phyloP scores from a whole-genome alignment of 2,113 vertebrate species.

The Epinephelus moara region DNA sequence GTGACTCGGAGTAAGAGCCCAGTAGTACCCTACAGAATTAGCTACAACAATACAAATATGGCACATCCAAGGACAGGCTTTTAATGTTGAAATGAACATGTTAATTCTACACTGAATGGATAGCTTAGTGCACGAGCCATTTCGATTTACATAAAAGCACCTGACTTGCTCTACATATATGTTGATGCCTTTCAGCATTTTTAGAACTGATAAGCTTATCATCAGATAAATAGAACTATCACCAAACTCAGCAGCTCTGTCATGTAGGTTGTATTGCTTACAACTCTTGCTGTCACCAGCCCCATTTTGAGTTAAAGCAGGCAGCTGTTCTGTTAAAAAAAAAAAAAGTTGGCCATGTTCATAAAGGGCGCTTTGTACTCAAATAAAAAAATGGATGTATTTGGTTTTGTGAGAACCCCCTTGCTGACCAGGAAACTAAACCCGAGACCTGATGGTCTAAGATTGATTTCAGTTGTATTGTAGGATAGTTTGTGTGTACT shows the following conservation, averaged over 20 bases:
- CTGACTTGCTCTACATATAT: not conserved
- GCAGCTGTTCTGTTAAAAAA: too few relatives aligned
- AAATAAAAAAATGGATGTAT: too few relatives aligned
- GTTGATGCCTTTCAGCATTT: constrained; percentile 11
- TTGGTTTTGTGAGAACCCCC: too few relatives aligned
- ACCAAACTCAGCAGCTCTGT: too few relatives aligned
- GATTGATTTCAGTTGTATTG: not conserved
- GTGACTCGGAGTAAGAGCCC: constrained; percentile 92
- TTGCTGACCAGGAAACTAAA: too few relatives aligned
- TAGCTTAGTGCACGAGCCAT: constrained; percentile 15
- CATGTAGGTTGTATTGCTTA: too few relatives aligned
- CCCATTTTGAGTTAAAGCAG: too few relatives aligned
- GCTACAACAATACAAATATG: constrained; percentile 35
- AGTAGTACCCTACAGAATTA: constrained; percentile 71
- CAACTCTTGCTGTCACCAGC: too few relatives aligned
- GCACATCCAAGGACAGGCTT: not conserved
- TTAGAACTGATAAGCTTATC: not conserved
- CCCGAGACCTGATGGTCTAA: too few relatives aligned
- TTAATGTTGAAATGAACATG: constrained; percentile 1
- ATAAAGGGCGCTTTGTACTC: too few relatives aligned
- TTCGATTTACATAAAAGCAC: constrained; percentile 20
- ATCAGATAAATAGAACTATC: not conserved
- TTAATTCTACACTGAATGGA: not conserved
- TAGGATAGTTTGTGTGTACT: not conserved
- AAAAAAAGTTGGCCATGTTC: too few relatives aligned